Base-by-base conservation (phyloP, 2,888 invertebrate genomes). In the Nysson spinosus region DNA sequence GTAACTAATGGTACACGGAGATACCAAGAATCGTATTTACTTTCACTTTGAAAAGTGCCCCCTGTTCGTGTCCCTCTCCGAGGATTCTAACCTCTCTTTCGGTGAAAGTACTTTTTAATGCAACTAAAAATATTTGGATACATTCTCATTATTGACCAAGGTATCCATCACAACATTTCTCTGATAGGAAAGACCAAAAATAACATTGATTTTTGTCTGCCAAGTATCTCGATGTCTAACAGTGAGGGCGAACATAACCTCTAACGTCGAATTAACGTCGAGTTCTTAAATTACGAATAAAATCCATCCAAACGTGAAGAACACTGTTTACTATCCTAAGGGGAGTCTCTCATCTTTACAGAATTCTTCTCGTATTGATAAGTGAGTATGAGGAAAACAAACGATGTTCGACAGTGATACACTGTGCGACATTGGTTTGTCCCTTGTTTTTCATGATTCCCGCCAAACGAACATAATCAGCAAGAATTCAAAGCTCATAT, bases 191-290 rank as follows among this genome's bases (percentile, higher is more conserved):
- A 22, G 12, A 16, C 40, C 34, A 43, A 61, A 67, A 56, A 42
- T 34, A 39, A 14, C 28, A 24, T n/a, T 24, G 37, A 28, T 37
- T 43, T 16, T 20, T 42, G 39, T 42, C 22, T 24, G n/a, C n/a
- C n/a, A 30, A 14, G 2, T 16, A 20, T 44, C 19, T 24, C 42
- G 34, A 20, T 32, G 14, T 46, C 60, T 55, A n/a, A n/a, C 60
- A 47, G 52, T 46, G 22, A 40, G 28, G 58, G 1, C 55, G 43
- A 37, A 69, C 74, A 56, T 72, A 73, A 72, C 72, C 72, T 69
- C 54, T 9, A 44, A 50, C 16, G 12, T n/a, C 24, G 30, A 24
- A 1, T 5, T n/a, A 26, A 16, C 43, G 1, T 24, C 24, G 24
- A 24, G 9, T 24, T 1, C 2, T 24, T 9, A 1, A 1, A 2